These are phyloP conservation scores for Myopa testacea DNA, from an alignment of 2,888 invertebrate genomes.

Conservation along the genomic window DNA sequence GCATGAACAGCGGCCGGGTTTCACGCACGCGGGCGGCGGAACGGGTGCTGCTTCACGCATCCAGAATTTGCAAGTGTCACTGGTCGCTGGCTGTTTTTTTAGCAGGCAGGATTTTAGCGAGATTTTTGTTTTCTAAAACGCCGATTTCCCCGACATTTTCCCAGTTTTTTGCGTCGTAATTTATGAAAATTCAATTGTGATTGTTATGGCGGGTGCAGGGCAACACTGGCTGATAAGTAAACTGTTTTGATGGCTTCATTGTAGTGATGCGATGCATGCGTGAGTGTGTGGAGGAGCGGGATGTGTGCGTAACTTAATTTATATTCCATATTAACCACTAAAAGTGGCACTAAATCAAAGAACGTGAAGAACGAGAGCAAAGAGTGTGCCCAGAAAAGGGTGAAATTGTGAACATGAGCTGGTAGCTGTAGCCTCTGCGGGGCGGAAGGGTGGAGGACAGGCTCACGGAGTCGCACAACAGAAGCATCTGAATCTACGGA, in stretches of 20 bases:
- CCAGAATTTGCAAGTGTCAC: not conserved
- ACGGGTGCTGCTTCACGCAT: constrained; percentile 9
- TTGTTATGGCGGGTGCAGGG: constrained; percentile 53
- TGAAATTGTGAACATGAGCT: constrained; percentile 34
- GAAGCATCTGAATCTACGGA: not conserved
- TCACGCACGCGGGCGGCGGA: not conserved
- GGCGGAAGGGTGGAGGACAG: not conserved
- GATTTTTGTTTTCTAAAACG: constrained; percentile 30
- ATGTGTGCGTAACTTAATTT: constrained; percentile 55
- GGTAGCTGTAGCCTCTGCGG: constrained; percentile 20
- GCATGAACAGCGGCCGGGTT: not conserved
- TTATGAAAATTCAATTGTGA: constrained; percentile 67
- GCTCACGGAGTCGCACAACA: not conserved
- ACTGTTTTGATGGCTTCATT: constrained; percentile 39
- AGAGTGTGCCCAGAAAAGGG: constrained; percentile 40
- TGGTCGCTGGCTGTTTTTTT: not conserved
- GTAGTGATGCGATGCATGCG: constrained; percentile 46
- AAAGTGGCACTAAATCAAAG: constrained; percentile 61
- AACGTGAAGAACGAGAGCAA: constrained; percentile 14
- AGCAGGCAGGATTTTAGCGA: constrained; percentile 16
- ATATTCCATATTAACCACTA: constrained; percentile 53
- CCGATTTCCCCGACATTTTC: constrained; percentile 19
- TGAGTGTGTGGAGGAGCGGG: not conserved
- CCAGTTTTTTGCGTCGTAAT: constrained; percentile 49
- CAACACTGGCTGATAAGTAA: constrained; percentile 22